Evolutionary conservation across 2,888 invertebrate species (phyloP).

Genomic region (Malacosoma neustria): DNA sequence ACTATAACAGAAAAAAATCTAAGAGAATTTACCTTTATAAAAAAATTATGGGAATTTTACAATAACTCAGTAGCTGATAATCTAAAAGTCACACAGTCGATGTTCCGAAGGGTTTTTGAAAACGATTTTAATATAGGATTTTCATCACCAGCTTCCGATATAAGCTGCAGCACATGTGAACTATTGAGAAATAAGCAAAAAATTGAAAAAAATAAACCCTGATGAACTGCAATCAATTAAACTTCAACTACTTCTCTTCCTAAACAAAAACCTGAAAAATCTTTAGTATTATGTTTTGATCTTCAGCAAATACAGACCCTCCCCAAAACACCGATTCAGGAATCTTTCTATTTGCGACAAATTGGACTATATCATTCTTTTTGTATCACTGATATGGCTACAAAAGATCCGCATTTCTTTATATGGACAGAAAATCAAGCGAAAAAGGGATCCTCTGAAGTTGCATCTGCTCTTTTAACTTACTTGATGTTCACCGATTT

Average conservation of each 20-base stretch:
- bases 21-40: constrained; percentile 6
- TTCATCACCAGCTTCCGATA: constrained; percentile 8
- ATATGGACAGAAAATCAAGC: constrained; percentile 8
- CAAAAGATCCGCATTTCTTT: constrained; percentile 3
- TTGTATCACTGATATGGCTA: too few relatives aligned
- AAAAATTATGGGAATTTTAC: constrained; percentile 5
- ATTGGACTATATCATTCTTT: too few relatives aligned
- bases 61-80: constrained; percentile 7
- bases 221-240: constrained; percentile 5
- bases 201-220: constrained; percentile 7
- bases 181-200: constrained; percentile 6
- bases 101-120: constrained; percentile 9
- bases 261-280: constrained; percentile 8
- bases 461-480: constrained; percentile 5
- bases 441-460: constrained; percentile 7
- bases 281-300: constrained; percentile 5
- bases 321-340: constrained; percentile 1
- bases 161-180: too few relatives aligned
- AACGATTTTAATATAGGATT: constrained; percentile 11
- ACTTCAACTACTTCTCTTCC: constrained; percentile 4
- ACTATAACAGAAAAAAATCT: constrained; percentile 8
- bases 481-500: constrained; percentile 5
- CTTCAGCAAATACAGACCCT: constrained; percentile 2
- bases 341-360: constrained; percentile 1
- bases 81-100: constrained; percentile 7